Evolutionary conservation across 1,140 invertebrate species (phyloP).

Genomic region (Penaeus japonicus): DNA sequence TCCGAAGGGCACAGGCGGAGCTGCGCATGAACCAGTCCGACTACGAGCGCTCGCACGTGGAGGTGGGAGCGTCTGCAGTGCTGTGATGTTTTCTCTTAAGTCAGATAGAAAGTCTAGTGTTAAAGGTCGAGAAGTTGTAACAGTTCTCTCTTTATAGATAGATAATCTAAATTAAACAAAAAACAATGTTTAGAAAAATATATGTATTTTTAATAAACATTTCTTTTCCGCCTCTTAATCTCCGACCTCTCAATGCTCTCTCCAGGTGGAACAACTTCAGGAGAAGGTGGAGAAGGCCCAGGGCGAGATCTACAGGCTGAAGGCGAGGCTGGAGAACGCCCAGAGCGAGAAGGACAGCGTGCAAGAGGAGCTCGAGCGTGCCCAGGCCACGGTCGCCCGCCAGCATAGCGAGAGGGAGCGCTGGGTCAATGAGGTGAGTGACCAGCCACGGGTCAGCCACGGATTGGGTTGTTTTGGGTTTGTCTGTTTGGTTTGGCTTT

Average conservation of each 20-base stretch:
- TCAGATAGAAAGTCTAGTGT: too few relatives aligned
- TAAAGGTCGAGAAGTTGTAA: too few relatives aligned
- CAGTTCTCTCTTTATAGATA: too few relatives aligned
- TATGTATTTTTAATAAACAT: too few relatives aligned
- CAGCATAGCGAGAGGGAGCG: slow-evolving; percentile 88
- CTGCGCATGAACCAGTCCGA: slow-evolving; percentile 76
- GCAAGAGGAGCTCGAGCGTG: slow-evolving; percentile 81
- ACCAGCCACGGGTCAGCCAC: not conserved
- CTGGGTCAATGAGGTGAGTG: slow-evolving; percentile 73
- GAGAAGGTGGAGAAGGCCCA: slow-evolving; percentile 93
- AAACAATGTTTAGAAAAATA: too few relatives aligned
- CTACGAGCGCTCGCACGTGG: slow-evolving; percentile 82
- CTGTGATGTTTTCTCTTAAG: too few relatives aligned
- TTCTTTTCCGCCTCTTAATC: too few relatives aligned
- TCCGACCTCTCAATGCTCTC: too few relatives aligned
- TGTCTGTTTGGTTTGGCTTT: not conserved
- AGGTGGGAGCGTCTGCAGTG: slow-evolving; percentile 63
- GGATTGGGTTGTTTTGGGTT: too few relatives aligned
- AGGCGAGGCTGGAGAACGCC: slow-evolving; percentile 92
- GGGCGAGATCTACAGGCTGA: slow-evolving; percentile 91
- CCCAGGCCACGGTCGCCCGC: slow-evolving; percentile 66
- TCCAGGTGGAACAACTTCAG: slow-evolving; percentile 77
- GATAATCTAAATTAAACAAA: too few relatives aligned
- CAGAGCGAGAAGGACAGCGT: slow-evolving; percentile 91
- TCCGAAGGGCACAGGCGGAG: slow-evolving; percentile 84